Evolutionary conservation across 2,113 vertebrate species (phyloP).

Genomic region (Oryzias javanicus): DNA sequence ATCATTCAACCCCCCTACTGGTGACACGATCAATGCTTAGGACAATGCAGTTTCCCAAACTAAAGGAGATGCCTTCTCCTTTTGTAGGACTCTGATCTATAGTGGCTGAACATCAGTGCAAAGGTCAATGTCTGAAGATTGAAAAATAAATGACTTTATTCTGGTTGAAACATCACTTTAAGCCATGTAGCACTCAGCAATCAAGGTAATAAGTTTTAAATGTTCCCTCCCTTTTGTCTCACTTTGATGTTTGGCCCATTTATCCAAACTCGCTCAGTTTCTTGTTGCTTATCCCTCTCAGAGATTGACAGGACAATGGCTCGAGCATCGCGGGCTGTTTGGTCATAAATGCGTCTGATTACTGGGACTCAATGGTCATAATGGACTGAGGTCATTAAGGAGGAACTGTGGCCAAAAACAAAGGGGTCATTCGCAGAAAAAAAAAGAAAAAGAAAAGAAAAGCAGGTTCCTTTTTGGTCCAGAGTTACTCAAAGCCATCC

Average conservation of each 20-base stretch:
- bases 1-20: constrained; percentile 19
- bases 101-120: constrained; percentile 1
- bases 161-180: constrained; percentile 14
- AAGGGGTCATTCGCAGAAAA: constrained; percentile 65
- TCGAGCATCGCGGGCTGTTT: constrained; percentile 56
- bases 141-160: constrained; percentile 1
- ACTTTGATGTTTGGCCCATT: constrained; percentile 56
- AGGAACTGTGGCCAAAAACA: constrained; percentile 73
- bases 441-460: constrained; percentile 9
- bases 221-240: constrained; percentile 34
- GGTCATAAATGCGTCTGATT: constrained; percentile 71
- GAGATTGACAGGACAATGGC: constrained; percentile 69
- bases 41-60: constrained; percentile 12
- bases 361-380: constrained; percentile 56
- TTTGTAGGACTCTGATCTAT: no score
- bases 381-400: constrained; percentile 73
- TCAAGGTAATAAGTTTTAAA: constrained; percentile 50
- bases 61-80: no score
- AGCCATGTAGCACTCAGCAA: constrained; percentile 13
- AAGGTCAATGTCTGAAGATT: not conserved
- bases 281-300: constrained; percentile 63
- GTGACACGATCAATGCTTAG: constrained; percentile 61
- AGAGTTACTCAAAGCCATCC: constrained; percentile 59
- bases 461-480: constrained; percentile 57
- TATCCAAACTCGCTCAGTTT: constrained; percentile 65